A percentile compares a stretch with the other conserved stretches of the same genome.
Evolutionary conservation across 2,888 invertebrate genomes (phyloP).

Genomic region (Nymphalis urticae): DNA sequence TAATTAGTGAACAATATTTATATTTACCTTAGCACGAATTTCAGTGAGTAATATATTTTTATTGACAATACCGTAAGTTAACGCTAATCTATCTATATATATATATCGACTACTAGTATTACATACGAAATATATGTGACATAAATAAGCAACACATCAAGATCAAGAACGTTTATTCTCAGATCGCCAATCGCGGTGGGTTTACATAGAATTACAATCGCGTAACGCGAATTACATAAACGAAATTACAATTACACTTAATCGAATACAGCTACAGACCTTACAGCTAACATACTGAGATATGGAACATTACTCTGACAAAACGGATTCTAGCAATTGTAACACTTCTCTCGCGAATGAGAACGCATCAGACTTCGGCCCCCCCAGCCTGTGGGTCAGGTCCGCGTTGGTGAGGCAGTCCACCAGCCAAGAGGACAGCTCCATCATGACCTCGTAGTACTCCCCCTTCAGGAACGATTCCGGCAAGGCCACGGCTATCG

Average conservation of each 20-base stretch:
- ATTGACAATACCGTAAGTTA: no score
- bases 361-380: constrained; percentile 84
- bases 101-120: no score
- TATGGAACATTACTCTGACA: constrained; percentile 27
- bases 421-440: constrained; percentile 85
- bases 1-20: no score
- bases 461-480: constrained; percentile 79
- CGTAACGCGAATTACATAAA: constrained; percentile 5
- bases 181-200: constrained; percentile 31
- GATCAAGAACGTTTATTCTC: constrained; percentile 30
- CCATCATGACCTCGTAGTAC: constrained; percentile 83
- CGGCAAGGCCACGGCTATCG: constrained; percentile 84
- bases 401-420: constrained; percentile 79
- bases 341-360: constrained; percentile 83
- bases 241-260: constrained; percentile 16
- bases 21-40: no score
- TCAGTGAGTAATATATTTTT: no score
- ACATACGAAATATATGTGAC: constrained; percentile 15
- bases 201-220: constrained; percentile 16
- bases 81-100: no score
- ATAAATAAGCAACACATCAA: constrained; percentile 18
- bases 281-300: not conserved
- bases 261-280: not conserved
- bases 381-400: constrained; percentile 74
- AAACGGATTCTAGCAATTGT: constrained; percentile 73